phyloP scores from a whole-genome alignment of 2,113 vertebrate species.

The Sardina pilchardus region DNA sequence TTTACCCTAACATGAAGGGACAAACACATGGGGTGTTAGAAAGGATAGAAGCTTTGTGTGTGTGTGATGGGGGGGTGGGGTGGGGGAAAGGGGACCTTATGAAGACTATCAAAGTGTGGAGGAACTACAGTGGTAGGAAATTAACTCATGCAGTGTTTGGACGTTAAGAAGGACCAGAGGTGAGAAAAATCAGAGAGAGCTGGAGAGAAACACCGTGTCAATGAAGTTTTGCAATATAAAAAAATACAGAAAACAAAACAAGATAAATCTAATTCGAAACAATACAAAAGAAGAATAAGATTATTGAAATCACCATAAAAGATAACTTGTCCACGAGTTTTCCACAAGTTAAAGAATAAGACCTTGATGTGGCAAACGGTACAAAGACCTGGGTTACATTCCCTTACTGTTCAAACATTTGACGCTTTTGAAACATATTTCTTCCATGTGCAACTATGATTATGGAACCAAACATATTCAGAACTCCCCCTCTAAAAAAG shows the following conservation, averaged over 20 bases:
- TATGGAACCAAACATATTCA: conserved; percentile 30
- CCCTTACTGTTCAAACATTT: conserved; percentile 33
- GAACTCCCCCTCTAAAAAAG: neutral
- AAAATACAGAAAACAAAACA: conserved; percentile 29
- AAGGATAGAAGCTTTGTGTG: neutral
- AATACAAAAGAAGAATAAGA: conserved; percentile 52
- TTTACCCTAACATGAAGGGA: neutral
- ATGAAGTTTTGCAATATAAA: neutral
- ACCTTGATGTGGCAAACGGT: conserved; percentile 3
- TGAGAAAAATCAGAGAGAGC: conserved; percentile 14
- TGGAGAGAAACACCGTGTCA: conserved; percentile 22
- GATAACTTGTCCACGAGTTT: neutral
- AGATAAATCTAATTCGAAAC: conserved; percentile 45
- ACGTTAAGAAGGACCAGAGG: conserved; percentile 20
- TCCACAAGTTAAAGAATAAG: neutral
- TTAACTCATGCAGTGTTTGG: neutral
- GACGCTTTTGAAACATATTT: neutral
- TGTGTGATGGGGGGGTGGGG: neutral
- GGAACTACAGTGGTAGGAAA: neutral
- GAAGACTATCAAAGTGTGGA: neutral
- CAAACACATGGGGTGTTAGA: neutral
- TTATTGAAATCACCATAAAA: conserved; percentile 32
- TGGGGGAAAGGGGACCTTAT: neutral
- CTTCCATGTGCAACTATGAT: conserved; percentile 23
- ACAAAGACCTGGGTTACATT: conserved; percentile 52